Evolutionary conservation across 2,113 vertebrate species (phyloP).

Genomic region (Ictalurus furcatus): DNA sequence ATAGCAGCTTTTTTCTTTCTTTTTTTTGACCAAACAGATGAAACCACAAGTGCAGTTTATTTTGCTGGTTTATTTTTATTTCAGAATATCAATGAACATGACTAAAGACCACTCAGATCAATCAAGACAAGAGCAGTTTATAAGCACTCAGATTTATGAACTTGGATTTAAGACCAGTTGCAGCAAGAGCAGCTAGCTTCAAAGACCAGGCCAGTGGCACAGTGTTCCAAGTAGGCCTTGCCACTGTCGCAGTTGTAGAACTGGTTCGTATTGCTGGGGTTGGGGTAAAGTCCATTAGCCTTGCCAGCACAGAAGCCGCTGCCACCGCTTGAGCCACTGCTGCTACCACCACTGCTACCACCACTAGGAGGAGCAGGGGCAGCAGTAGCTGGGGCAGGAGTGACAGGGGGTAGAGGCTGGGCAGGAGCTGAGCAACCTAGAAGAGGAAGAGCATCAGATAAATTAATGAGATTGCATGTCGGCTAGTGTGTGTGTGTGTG

Average conservation of each 20-base stretch:
- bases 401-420: conserved; percentile 28
- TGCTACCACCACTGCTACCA: conserved; percentile 32
- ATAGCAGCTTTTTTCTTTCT: not conserved
- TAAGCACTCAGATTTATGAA: not conserved
- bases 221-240: conserved; percentile 51
- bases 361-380: conserved; percentile 16
- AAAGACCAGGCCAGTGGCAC: conserved; percentile 63
- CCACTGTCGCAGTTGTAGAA: conserved; percentile 71
- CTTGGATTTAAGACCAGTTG: conserved; percentile 66
- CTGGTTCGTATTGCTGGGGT: conserved; percentile 62
- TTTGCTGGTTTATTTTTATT: conserved; percentile 36
- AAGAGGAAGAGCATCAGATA: not conserved
- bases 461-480: not conserved
- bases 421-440: conserved; percentile 21
- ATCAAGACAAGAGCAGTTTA: not conserved
- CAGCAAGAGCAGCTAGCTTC: conserved; percentile 74
- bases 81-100: conserved; percentile 16
- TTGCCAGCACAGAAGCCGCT: conserved; percentile 73
- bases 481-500: not conserved
- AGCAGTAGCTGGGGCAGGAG: conserved; percentile 15
- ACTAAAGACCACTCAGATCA: not conserved
- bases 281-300: conserved; percentile 68
- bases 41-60: not conserved
- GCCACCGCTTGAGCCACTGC: conserved; percentile 14
- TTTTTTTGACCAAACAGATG: not conserved